phyloP scores from a whole-genome alignment of 2,797 vertebrate species.

The Gadopsis marmoratus region DNA sequence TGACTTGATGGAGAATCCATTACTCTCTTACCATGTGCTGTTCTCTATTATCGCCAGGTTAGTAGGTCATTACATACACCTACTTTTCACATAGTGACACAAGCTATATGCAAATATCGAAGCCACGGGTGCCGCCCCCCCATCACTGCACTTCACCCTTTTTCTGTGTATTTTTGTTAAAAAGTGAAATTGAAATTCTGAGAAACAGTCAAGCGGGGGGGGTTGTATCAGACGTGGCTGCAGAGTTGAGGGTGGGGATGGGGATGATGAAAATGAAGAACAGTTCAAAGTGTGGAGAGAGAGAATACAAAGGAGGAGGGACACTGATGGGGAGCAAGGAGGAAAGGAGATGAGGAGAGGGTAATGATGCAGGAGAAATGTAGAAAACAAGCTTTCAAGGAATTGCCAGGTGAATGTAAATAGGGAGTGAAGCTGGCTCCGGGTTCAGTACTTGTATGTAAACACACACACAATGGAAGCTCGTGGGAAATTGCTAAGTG shows the following conservation, averaged over 20 bases:
- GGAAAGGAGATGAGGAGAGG: conserved; percentile 35
- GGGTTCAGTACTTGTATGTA: conserved; percentile 52
- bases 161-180: conserved; percentile 29
- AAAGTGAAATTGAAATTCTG: conserved; percentile 52
- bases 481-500: conserved; percentile 64
- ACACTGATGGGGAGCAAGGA: conserved; percentile 25
- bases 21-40: conserved; percentile 39
- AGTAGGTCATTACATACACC: conserved; percentile 59
- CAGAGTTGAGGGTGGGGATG: conserved; percentile 35
- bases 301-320: conserved; percentile 41
- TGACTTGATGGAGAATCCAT: conserved; percentile 52
- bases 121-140: neutral
- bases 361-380: conserved; percentile 50
- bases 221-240: conserved; percentile 11
- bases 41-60: conserved; percentile 66
- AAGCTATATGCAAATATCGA: conserved; percentile 32
- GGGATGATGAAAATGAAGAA: conserved; percentile 71
- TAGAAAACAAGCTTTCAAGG: conserved; percentile 67
- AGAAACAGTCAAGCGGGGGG: conserved; percentile 37
- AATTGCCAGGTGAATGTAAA: conserved; percentile 58
- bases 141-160: neutral
- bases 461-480: conserved; percentile 60
- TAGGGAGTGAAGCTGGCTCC: conserved; percentile 21
- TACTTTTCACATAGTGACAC: conserved; percentile 21
- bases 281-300: conserved; percentile 68